Evolutionary conservation across 1,140 invertebrate genomes (phyloP).

Genomic region (Babylonia areolata): DNA sequence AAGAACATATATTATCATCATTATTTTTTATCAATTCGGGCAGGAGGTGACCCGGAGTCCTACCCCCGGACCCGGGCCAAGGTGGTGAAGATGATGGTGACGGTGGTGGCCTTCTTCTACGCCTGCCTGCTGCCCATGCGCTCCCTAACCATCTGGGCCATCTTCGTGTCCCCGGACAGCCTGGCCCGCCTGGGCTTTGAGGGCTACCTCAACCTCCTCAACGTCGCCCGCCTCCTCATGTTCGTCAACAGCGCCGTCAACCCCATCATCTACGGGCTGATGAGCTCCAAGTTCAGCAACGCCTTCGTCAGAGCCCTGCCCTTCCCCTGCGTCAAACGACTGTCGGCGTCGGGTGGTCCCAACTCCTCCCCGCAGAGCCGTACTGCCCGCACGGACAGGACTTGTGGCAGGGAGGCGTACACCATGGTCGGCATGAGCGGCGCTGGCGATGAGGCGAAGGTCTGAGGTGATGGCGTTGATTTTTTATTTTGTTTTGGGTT

Average conservation of each 20-base stretch:
- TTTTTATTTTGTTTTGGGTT: too few species aligned
- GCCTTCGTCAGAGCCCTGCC: constrained; percentile 53
- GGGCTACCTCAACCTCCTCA: constrained; percentile 89
- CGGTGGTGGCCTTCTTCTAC: constrained; percentile 94
- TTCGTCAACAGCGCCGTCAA: constrained; percentile 70
- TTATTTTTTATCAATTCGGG: too few species aligned
- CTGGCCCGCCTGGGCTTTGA: constrained; percentile 84
- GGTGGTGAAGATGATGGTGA: constrained; percentile 90
- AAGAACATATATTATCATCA: too few species aligned
- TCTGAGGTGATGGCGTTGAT: too few species aligned
- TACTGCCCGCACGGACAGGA: neutral
- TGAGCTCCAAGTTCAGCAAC: constrained; percentile 67
- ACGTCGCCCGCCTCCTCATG: constrained; percentile 81
- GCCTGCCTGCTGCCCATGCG: constrained; percentile 91
- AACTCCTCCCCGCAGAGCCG: too few species aligned
- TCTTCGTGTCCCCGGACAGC: constrained; percentile 82
- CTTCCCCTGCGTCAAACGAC: neutral
- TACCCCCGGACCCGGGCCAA: constrained; percentile 67
- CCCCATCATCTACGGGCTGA: constrained; percentile 70
- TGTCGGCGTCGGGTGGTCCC: neutral
- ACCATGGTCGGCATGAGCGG: neutral
- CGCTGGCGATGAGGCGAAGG: too few species aligned
- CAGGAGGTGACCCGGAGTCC: constrained; percentile 33
- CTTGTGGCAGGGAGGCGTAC: neutral
- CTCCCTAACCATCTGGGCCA: constrained; percentile 83